phyloP scores from a whole-genome alignment of 92 coral and sea anemone genomes.

The Porites cylindrica region DNA sequence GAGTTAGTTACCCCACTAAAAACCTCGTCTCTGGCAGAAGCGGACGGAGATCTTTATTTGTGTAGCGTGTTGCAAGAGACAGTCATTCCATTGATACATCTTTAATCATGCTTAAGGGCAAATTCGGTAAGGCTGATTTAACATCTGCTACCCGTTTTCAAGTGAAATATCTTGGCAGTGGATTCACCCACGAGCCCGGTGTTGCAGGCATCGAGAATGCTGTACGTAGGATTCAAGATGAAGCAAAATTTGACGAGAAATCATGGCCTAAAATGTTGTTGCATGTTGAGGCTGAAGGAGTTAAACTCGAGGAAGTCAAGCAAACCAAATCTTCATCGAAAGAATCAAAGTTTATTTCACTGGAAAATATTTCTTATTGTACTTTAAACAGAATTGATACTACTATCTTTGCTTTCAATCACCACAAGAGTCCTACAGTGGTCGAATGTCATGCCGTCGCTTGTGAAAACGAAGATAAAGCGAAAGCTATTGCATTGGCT shows the following conservation, averaged over 20 bases:
- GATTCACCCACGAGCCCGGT: constrained; percentile 79
- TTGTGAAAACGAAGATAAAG: constrained; percentile 85
- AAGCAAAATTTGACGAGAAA: constrained; percentile 74
- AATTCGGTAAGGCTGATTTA: constrained; percentile 74
- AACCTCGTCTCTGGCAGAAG: neutral
- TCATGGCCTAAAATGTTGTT: constrained; percentile 82
- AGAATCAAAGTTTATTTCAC: constrained; percentile 68
- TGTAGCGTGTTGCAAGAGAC: neutral
- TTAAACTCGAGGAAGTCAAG: constrained; percentile 69
- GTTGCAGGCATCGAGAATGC: constrained; percentile 85
- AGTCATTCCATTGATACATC: neutral
- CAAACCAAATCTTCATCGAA: constrained; percentile 23
- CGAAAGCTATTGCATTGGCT: constrained; percentile 84
- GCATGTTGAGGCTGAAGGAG: constrained; percentile 78
- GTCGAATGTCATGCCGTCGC: constrained; percentile 94
- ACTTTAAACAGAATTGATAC: constrained; percentile 73
- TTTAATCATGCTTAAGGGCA: constrained; percentile 77
- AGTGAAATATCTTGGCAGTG: constrained; percentile 88
- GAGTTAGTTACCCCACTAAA: constrained; percentile 4
- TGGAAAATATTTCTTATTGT: constrained; percentile 87
- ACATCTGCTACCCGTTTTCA: constrained; percentile 74
- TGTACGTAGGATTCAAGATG: constrained; percentile 70
- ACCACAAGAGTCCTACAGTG: constrained; percentile 83
- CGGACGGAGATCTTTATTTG: neutral
- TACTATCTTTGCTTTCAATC: constrained; percentile 91